phyloP scores from a whole-genome alignment of 1,140 invertebrate genomes.

The Tenebrio molitor region DNA sequence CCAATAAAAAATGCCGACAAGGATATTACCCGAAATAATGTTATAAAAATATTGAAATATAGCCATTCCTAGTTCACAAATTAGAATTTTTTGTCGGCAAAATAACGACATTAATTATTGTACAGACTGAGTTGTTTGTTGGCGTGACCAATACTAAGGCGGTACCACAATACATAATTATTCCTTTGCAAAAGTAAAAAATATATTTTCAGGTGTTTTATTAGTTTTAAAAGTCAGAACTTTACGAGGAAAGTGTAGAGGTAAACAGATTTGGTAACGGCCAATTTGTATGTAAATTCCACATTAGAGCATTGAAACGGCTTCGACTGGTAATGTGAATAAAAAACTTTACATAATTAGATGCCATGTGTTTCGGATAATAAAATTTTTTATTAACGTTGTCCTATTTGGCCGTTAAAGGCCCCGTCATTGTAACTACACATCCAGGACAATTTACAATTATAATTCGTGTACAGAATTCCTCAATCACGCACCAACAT shows the following conservation, averaged over 20 bases:
- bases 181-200: neutral
- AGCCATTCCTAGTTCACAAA: neutral
- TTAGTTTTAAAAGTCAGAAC: conserved; percentile 41
- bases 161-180: too few species aligned
- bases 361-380: conserved; percentile 35
- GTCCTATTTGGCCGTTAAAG: conserved; percentile 43
- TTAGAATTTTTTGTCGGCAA: conserved; percentile 4
- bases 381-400: conserved; percentile 35
- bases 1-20: conserved; percentile 24
- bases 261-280: conserved; percentile 41
- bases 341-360: conserved; percentile 38
- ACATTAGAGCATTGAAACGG: conserved; percentile 24
- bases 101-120: conserved; percentile 23
- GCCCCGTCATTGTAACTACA: neutral
- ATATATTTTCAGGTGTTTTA: conserved; percentile 34
- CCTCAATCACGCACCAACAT: too few species aligned
- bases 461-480: conserved; percentile 12
- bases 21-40: conserved; percentile 24
- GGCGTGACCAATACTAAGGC: neutral
- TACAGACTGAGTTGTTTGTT: neutral
- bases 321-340: conserved; percentile 21
- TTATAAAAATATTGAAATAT: conserved; percentile 39
- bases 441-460: conserved; percentile 18
- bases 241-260: conserved; percentile 14
- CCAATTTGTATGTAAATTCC: conserved; percentile 45